Evolutionary conservation across 2,888 invertebrate species (phyloP).

Genomic region (Platerodrilus igneus): DNA sequence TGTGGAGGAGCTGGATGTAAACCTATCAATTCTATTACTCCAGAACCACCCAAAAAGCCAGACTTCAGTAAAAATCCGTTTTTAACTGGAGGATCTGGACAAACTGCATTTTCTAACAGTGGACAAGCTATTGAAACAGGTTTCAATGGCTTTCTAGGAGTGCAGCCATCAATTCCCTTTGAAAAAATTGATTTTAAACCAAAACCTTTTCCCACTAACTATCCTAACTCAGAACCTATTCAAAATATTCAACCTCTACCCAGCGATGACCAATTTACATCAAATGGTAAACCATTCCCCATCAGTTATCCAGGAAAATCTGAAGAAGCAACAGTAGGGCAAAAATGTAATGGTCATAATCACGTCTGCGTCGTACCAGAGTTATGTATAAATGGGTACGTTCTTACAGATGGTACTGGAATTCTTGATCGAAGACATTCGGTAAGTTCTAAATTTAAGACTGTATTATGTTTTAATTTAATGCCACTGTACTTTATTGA

Average conservation of each 20-base stretch:
- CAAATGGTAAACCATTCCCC: no score
- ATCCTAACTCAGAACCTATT: conserved; percentile 1
- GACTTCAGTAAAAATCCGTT: conserved; percentile 38
- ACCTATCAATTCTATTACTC: no score
- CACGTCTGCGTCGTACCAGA: conserved; percentile 58
- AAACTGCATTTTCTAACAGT: conserved; percentile 29
- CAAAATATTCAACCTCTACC: neutral
- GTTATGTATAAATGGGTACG: conserved; percentile 59
- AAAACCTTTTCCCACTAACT: conserved; percentile 18
- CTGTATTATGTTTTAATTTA: no score
- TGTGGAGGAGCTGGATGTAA: no score
- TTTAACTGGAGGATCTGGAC: conserved; percentile 32
- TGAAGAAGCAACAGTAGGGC: no score
- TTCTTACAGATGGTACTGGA: conserved; percentile 51
- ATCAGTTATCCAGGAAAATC: no score
- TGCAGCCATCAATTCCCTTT: conserved; percentile 40
- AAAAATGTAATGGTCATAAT: conserved; percentile 55
- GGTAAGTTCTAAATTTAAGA: conserved; percentile 55
- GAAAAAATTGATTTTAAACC: conserved; percentile 14
- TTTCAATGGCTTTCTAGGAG: conserved; percentile 43
- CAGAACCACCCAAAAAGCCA: conserved; percentile 16
- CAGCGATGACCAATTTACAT: conserved; percentile 1
- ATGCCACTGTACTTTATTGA: no score
- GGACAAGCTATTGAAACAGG: conserved; percentile 37
- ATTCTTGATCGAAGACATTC: conserved; percentile 50